These are phyloP conservation scores for Pelosia muscerda DNA, from an alignment of 2,888 invertebrate species.

Conservation along the genomic window DNA sequence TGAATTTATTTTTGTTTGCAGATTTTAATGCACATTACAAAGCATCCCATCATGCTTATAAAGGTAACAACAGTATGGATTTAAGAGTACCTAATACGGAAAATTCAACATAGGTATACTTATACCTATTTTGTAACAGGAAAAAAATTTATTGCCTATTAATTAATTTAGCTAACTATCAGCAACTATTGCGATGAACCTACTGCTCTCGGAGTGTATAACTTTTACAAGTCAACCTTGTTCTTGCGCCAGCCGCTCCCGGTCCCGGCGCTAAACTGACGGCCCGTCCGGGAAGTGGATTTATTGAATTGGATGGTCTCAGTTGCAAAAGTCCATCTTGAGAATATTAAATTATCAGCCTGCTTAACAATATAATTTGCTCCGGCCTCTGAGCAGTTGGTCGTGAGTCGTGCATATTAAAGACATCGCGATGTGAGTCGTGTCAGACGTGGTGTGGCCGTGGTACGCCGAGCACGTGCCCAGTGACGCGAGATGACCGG, in stretches of 20 bases:
- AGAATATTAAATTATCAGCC: constrained; percentile 5
- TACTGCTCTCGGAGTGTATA: background rate
- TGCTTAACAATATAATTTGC: constrained; percentile 15
- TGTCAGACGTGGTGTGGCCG: constrained; percentile 15
- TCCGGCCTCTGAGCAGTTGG: constrained; percentile 3
- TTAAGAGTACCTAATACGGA: background rate
- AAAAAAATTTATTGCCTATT: too few species aligned
- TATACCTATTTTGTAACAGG: background rate
- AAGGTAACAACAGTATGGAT: too few species aligned
- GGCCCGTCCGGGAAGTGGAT: background rate
- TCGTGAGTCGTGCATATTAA: constrained; percentile 1
- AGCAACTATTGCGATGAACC: background rate
- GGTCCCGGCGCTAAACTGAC: background rate
- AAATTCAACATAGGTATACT: background rate
- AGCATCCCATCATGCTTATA: too few species aligned
- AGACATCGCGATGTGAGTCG: background rate
- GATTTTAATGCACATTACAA: too few species aligned
- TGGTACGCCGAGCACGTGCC: constrained; percentile 8
- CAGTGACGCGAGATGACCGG: constrained; percentile 28
- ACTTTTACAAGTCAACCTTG: background rate
- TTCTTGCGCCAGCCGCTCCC: background rate
- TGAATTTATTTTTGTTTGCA: too few species aligned
- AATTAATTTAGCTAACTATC: too few species aligned
- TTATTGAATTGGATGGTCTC: background rate
- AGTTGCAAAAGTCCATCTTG: background rate